Conservation (phyloP, 2,113 vertebrate species). For the Leucopsar rothschildi region DNA sequence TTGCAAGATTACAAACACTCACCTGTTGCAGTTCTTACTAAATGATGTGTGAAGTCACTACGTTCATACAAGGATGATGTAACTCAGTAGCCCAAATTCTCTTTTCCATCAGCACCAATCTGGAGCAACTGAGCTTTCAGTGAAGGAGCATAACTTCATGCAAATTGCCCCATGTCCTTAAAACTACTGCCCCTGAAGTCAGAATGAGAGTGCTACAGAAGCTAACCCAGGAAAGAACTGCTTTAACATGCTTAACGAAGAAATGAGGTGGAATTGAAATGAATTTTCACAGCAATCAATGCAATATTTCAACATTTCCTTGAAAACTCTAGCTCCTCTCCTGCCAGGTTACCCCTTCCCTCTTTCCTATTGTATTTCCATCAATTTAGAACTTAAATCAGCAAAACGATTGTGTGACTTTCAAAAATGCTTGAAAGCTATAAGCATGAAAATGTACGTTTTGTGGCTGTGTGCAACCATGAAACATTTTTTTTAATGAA, state of each 20-base stretch:
- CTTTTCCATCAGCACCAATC: not conserved
- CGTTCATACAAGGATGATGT: not conserved
- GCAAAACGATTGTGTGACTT: conserved; percentile 42
- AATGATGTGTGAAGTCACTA: not conserved
- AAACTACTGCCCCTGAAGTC: not conserved
- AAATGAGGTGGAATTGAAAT: not conserved
- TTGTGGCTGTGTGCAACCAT: not conserved
- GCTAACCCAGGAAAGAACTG: not conserved
- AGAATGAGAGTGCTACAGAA: not conserved
- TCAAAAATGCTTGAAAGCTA: conserved; percentile 20
- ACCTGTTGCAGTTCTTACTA: not conserved
- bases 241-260: not conserved
- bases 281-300: conserved; percentile 22
- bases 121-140: not conserved
- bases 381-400: conserved; percentile 42
- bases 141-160: not conserved
- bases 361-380: not conserved
- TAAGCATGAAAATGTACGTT: conserved; percentile 40
- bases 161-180: not conserved
- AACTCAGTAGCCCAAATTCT: not conserved
- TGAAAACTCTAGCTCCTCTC: not conserved
- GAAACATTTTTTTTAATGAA: conserved; percentile 33
- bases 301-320: not conserved
- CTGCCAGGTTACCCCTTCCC: not conserved
- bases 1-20: not conserved